Evolutionary conservation across 2,888 invertebrate species (phyloP).

Genomic region (Limnephilus marmoratus): DNA sequence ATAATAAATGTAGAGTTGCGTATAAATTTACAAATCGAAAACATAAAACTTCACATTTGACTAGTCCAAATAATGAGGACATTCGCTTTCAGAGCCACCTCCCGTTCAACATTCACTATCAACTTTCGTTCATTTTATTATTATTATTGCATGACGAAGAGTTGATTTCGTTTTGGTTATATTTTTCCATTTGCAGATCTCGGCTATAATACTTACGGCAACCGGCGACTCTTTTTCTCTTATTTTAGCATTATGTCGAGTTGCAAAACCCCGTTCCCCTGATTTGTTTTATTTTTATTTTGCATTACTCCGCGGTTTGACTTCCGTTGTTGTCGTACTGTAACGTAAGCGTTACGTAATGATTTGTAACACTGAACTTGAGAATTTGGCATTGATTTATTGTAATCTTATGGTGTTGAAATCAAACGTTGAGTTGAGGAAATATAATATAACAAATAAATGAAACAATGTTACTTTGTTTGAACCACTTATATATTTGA

Average conservation of each 20-base stretch:
- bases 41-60: neutral
- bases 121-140: constrained; percentile 9
- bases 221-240: neutral
- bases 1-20: too few species aligned
- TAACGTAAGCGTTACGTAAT: neutral
- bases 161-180: constrained; percentile 7
- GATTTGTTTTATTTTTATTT: neutral
- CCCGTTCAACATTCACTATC: neutral
- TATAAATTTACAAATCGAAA: neutral
- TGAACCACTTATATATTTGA: too few species aligned
- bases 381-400: neutral
- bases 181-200: neutral
- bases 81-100: constrained; percentile 16
- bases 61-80: neutral
- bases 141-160: neutral
- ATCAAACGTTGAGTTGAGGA: too few species aligned
- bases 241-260: neutral
- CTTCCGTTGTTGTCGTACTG: neutral
- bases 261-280: neutral
- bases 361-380: neutral
- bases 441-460: too few species aligned
- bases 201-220: neutral
- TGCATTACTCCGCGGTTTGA: neutral
- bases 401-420: too few species aligned
- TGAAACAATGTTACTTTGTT: too few species aligned